Conservation (phyloP, 2,113 vertebrate genomes). For the Urocitellus parryii region DNA sequence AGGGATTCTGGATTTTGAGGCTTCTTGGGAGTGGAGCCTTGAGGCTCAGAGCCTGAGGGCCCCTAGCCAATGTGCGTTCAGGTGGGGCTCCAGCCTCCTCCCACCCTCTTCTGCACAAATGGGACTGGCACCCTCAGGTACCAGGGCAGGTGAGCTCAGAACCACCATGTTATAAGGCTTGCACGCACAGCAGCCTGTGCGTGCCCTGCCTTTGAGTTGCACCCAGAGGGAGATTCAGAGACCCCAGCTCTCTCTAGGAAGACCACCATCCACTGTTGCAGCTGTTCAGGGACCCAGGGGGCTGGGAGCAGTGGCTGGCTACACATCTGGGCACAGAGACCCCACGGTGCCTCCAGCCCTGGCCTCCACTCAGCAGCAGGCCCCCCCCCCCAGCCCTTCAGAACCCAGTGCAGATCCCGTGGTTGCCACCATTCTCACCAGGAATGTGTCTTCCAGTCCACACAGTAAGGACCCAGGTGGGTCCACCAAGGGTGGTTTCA, state of each 20-base stretch:
- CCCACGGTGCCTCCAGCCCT: too few species aligned
- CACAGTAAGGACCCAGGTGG: accelerated
- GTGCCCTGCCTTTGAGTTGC: background rate
- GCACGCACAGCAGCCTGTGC: background rate
- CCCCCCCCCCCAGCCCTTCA: too few species aligned
- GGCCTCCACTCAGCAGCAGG: too few species aligned
- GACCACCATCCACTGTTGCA: background rate
- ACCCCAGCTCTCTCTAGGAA: background rate
- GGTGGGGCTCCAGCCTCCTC: background rate
- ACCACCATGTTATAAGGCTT: background rate
- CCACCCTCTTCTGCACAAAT: background rate
- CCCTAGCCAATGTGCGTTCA: too few species aligned
- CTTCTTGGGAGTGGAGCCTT: background rate
- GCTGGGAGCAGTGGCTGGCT: background rate
- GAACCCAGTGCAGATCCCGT: background rate
- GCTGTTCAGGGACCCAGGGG: background rate
- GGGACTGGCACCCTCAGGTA: background rate
- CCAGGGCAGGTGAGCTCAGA: background rate
- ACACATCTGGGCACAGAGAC: background rate
- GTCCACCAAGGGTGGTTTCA: background rate
- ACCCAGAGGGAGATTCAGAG: background rate
- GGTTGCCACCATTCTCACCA: background rate
- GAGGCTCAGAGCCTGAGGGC: background rate
- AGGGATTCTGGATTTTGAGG: too few species aligned
- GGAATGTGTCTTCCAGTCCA: background rate